Evolutionary conservation across 2,888 invertebrate genomes (phyloP), one percentile per base, ranked within the genome.

Genomic region (Phyto melanocephala): DNA sequence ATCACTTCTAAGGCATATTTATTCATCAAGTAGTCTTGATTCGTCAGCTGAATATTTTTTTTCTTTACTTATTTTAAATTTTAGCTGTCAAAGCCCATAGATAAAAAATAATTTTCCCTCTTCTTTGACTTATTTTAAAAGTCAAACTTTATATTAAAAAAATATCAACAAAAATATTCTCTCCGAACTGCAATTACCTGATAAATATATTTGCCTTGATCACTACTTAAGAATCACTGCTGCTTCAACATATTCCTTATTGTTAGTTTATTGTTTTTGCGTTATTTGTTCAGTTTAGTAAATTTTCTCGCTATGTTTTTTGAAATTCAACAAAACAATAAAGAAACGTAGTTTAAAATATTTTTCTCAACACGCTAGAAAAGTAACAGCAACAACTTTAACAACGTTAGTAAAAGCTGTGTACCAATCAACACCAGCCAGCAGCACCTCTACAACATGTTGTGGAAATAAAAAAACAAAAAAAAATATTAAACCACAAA

Each of bases 351-450:
- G 20, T 77, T 77, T 28, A 67, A 72, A 60, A 68, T 56, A 77
- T 67, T 77, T 81, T 77, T 72, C 63, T 15, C 54, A 72, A 72
- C 81, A 81, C 77, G 81, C 76, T 42, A 77, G 35, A 58, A 33
- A 15, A 56, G 20, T 35, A 50, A 47, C 45, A 68, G 47, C 40
- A 71, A 65, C 62, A 35, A 28, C 28, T 17, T 15, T 11, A 67
- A 65, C 35, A 67, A 40, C 58, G 35, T 10, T 1, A 2, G 28
- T 52, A 15, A 10, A 8, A 52, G 42, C 62, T n/a, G 28, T 35
- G 50, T 60, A 60, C 24, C 60, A 71, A 22, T n/a, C 24, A 60
- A 40, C 15, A 60, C n/a, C 60, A 28, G 28, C 28, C 6, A 28
- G 3, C 28, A 40, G 54, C 20, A 15, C 7, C 22, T 22, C 33